A percentile compares a stretch with the other conserved stretches of the same genome.
Evolutionary conservation across 2,888 invertebrate genomes (phyloP).

Genomic region (Morinoia aosen): DNA sequence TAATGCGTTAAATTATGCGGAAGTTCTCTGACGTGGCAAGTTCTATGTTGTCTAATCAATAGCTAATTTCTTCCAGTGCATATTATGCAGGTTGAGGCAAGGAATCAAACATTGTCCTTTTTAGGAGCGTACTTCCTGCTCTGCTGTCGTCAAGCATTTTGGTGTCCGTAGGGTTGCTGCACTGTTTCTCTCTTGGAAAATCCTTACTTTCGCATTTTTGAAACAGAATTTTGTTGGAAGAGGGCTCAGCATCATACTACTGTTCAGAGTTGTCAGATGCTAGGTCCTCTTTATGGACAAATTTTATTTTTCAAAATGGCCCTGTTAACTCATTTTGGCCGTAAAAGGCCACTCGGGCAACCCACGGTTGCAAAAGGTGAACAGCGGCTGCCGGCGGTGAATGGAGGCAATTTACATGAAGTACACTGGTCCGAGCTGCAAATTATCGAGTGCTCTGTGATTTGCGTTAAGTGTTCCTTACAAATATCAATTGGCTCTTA

Average conservation of each 20-base stretch:
- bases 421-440: not conserved
- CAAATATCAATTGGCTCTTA: not conserved
- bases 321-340: too few species aligned
- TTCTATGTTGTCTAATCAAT: not conserved
- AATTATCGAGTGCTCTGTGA: not conserved
- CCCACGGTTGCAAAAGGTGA: not conserved
- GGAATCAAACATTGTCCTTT: not conserved
- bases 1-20: not conserved
- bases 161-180: not conserved
- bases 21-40: not conserved
- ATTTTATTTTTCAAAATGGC: too few species aligned
- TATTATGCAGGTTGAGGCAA: not conserved
- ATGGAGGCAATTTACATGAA: not conserved
- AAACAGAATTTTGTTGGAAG: too few species aligned
- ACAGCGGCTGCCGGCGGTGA: not conserved
- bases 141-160: not conserved
- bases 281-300: too few species aligned
- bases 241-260: too few species aligned
- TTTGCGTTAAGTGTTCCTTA: not conserved
- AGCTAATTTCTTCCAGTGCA: not conserved
- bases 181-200: too few species aligned
- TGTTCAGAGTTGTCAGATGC: too few species aligned
- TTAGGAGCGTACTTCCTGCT: not conserved
- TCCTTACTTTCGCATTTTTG: too few species aligned
- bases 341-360: too few species aligned